These are phyloP conservation scores for Grammomys dolichurus DNA, from an alignment of 2,113 vertebrate genomes.

Conservation along the genomic window DNA sequence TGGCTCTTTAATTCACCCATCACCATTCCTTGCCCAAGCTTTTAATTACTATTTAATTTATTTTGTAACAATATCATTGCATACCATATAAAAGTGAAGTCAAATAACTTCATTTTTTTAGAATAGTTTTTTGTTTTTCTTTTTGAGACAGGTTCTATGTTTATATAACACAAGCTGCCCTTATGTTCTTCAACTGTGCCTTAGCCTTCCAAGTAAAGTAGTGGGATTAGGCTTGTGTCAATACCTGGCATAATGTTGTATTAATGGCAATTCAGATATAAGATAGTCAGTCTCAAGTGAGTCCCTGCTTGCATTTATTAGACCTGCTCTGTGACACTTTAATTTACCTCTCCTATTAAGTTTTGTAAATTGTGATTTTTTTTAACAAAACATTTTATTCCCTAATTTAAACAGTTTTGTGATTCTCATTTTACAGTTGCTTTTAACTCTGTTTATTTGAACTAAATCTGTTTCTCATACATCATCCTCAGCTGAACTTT, in stretches of 20 bases:
- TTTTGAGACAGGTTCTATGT: not conserved
- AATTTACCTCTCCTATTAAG: not conserved
- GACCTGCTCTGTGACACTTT: not conserved
- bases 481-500: not conserved
- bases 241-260: not conserved
- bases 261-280: not conserved
- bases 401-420: not conserved
- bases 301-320: not conserved
- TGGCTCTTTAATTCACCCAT: not conserved
- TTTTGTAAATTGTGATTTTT: constrained; percentile 17
- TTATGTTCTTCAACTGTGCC: not conserved
- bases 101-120: not conserved
- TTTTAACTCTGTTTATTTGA: constrained; percentile 42
- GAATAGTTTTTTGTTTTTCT: not conserved
- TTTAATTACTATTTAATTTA: constrained; percentile 25
- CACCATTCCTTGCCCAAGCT: not conserved
- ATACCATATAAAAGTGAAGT: not conserved
- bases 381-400: not conserved
- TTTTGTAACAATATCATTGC: not conserved
- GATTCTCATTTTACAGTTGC: not conserved
- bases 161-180: not conserved
- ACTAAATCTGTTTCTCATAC: not conserved
- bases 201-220: not conserved
- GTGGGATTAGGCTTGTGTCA: not conserved
- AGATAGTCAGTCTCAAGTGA: not conserved